phyloP scores from a whole-genome alignment of 2,888 invertebrate species.

The Colostygia pectinataria region DNA sequence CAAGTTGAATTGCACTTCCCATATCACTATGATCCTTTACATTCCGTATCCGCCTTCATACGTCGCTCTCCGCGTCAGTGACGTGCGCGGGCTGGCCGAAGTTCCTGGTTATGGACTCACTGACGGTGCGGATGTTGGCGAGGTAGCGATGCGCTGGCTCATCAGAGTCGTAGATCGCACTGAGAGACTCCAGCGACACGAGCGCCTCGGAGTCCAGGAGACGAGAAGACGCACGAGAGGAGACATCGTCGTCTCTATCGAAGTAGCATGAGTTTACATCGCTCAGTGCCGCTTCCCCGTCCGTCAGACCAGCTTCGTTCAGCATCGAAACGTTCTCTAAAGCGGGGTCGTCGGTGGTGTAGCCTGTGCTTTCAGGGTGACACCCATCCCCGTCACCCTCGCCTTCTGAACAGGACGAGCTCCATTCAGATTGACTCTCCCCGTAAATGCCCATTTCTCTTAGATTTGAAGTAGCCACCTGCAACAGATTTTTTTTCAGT shows the following conservation, averaged over 20 bases:
- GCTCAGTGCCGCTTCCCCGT: slow-evolving; percentile 93
- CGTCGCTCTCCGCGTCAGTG: slow-evolving; percentile 87
- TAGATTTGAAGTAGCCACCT: slow-evolving; percentile 69
- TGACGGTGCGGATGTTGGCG: slow-evolving; percentile 89
- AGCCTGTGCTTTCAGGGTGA: slow-evolving; percentile 88
- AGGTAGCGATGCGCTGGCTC: slow-evolving; percentile 86
- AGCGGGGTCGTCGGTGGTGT: slow-evolving; percentile 94
- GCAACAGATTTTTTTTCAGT: background rate
- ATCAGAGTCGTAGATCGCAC: slow-evolving; percentile 91
- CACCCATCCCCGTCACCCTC: slow-evolving; percentile 76
- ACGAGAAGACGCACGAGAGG: slow-evolving; percentile 92
- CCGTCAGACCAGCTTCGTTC: slow-evolving; percentile 93
- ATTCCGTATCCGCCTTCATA: no score
- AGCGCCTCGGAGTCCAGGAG: slow-evolving; percentile 90
- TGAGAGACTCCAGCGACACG: slow-evolving; percentile 90
- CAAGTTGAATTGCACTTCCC: slow-evolving; percentile 34
- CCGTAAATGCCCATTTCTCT: slow-evolving; percentile 77
- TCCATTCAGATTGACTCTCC: slow-evolving; percentile 93
- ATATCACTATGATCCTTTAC: slow-evolving; percentile 24
- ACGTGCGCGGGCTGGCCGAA: slow-evolving; percentile 87
- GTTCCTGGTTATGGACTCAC: slow-evolving; percentile 89
- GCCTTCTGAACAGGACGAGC: slow-evolving; percentile 83
- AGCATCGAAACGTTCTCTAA: slow-evolving; percentile 92
- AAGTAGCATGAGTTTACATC: slow-evolving; percentile 93
- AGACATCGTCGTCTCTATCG: slow-evolving; percentile 89